Evolutionary conservation across 2,888 invertebrate genomes (phyloP).

Genomic region (Drosophila nigritarsus): DNA sequence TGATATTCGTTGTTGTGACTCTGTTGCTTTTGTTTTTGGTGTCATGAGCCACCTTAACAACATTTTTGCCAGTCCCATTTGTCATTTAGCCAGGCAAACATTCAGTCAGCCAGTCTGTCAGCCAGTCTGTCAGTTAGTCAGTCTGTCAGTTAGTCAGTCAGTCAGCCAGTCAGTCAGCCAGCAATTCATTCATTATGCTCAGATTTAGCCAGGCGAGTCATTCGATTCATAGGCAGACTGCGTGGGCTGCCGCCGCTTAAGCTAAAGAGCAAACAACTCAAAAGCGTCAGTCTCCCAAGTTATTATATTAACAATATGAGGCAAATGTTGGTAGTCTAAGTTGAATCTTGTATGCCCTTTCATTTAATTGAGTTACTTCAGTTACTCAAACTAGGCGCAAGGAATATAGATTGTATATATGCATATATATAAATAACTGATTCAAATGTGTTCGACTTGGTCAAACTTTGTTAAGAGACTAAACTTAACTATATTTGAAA

Average conservation of each 20-base stretch:
- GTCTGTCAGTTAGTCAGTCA: conserved; percentile 14
- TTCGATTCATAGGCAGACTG: conserved; percentile 79
- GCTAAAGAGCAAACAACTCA: conserved; percentile 76
- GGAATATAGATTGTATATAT: no score
- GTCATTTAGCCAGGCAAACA: conserved; percentile 65
- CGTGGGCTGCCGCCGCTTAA: conserved; percentile 68
- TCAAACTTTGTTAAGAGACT: background rate
- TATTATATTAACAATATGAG: conserved; percentile 49
- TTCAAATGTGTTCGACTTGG: no score
- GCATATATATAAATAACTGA: no score
- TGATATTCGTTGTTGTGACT: conserved; percentile 4
- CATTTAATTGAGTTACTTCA: no score
- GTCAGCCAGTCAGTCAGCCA: conserved; percentile 27
- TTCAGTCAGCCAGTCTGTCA: conserved; percentile 31
- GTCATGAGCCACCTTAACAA: conserved; percentile 82
- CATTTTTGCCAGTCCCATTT: conserved; percentile 79
- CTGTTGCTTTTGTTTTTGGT: conserved; percentile 38
- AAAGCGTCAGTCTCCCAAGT: conserved; percentile 57
- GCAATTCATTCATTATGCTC: conserved; percentile 77
- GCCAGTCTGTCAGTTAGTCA: conserved; percentile 27
- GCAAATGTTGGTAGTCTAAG: background rate
- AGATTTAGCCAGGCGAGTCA: conserved; percentile 71
- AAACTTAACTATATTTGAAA: background rate
- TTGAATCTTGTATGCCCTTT: conserved; percentile 19
- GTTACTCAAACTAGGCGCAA: no score